phyloP scores from a whole-genome alignment of 2,888 invertebrate species.

The Sisyra terminalis region DNA sequence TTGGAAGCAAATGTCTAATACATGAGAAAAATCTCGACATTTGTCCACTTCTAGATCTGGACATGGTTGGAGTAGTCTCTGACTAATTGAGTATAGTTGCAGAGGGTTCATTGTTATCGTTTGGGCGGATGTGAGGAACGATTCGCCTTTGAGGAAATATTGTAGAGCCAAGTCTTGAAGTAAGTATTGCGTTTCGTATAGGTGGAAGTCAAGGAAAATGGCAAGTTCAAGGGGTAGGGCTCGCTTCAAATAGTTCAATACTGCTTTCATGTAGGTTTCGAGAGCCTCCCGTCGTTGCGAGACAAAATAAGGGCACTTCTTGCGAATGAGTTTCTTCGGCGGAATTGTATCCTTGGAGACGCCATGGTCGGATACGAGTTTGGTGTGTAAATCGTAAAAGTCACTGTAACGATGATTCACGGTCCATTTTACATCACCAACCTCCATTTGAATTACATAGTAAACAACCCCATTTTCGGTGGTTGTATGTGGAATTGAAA shows the following conservation, averaged over 20 bases:
- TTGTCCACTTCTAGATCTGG: slow-evolving; percentile 64
- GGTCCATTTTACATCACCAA: slow-evolving; percentile 63
- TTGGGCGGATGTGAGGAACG: slow-evolving; percentile 38
- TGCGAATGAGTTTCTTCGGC: slow-evolving; percentile 84
- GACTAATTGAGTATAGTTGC: slow-evolving; percentile 79
- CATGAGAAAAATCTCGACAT: slow-evolving; percentile 77
- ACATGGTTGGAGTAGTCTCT: slow-evolving; percentile 72
- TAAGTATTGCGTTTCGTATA: slow-evolving; percentile 79
- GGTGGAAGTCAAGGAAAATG: slow-evolving; percentile 72
- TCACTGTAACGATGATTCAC: slow-evolving; percentile 79
- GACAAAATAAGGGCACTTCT: slow-evolving; percentile 75
- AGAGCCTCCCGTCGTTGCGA: slow-evolving; percentile 66
- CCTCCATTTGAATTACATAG: slow-evolving; percentile 53
- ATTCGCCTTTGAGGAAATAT: slow-evolving; percentile 61
- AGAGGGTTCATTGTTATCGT: slow-evolving; percentile 59
- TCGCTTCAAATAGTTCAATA: slow-evolving; percentile 57
- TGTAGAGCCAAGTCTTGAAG: slow-evolving; percentile 66
- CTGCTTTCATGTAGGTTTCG: slow-evolving; percentile 62
- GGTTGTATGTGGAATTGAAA: slow-evolving; percentile 46
- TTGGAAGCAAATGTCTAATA: slow-evolving; percentile 74
- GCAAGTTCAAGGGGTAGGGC: slow-evolving; percentile 69
- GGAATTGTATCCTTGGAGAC: slow-evolving; percentile 75
- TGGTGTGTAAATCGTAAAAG: slow-evolving; percentile 75
- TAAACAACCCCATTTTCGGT: slow-evolving; percentile 50
- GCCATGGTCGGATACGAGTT: slow-evolving; percentile 62